A percentile compares a stretch with the other conserved stretches of the same genome.
Conservation (phyloP, 2,797 vertebrate species). For the Scolopax bukidnonensis region DNA sequence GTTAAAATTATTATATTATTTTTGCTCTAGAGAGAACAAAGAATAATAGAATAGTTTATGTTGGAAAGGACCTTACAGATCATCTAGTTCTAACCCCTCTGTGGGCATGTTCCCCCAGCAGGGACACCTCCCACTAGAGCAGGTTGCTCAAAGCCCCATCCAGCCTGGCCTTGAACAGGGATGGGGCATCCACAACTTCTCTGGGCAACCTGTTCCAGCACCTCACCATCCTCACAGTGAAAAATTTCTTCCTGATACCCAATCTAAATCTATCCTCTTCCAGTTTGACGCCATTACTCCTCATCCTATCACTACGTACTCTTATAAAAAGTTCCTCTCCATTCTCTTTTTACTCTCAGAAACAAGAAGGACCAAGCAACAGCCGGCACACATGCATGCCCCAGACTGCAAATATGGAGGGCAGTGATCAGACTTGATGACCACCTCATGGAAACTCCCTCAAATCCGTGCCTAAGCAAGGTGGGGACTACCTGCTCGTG, state of each 20-base stretch:
- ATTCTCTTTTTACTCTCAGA: not conserved
- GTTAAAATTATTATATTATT: not conserved
- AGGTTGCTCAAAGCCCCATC: not conserved
- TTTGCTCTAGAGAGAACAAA: not conserved
- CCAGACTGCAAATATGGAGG: not conserved
- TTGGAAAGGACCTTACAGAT: not conserved
- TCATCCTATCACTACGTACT: not conserved
- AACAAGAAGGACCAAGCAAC: not conserved
- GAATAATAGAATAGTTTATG: not conserved
- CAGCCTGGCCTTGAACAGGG: not conserved
- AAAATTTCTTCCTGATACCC: not conserved
- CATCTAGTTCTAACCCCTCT: not conserved
- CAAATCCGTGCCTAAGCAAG: accelerated
- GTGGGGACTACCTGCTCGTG: accelerated
- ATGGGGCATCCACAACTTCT: not conserved
- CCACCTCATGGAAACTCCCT: not conserved
- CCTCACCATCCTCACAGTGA: not conserved
- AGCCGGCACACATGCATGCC: not conserved
- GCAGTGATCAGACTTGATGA: not conserved
- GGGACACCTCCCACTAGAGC: not conserved
- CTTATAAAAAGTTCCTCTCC: not conserved
- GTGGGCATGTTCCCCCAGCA: not conserved
- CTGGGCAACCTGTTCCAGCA: not conserved
- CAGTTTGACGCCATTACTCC: not conserved
- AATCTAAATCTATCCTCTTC: not conserved